These are phyloP conservation scores for Masticophis lateralis DNA, from an alignment of 2,797 vertebrate genomes.

Conservation along the genomic window DNA sequence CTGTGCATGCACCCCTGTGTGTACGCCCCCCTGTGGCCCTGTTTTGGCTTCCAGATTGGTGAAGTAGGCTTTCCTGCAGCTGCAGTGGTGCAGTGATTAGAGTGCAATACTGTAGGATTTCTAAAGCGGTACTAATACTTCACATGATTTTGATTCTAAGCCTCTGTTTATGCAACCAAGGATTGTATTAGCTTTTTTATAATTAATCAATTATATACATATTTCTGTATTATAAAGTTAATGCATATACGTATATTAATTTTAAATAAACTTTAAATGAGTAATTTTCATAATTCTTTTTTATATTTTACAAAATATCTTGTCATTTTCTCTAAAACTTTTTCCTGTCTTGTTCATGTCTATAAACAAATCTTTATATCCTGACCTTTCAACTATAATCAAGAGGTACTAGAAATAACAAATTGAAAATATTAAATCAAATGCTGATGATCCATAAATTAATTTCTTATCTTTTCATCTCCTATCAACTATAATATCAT, in stretches of 20 bases:
- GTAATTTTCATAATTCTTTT: background rate
- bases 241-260: no score
- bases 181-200: no score
- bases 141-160: no score
- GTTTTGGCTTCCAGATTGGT: no score
- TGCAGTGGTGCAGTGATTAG: no score
- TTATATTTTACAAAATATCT: background rate
- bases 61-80: no score
- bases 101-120: no score
- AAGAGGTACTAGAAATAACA: background rate
- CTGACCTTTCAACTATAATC: background rate
- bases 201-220: background rate
- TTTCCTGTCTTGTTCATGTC: background rate
- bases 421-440: background rate
- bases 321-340: background rate
- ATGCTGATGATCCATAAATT: background rate
- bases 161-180: no score
- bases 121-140: no score
- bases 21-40: no score
- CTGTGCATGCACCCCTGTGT: no score
- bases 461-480: background rate
- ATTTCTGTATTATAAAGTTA: background rate
- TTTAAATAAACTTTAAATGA: no score
- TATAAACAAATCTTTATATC: background rate
- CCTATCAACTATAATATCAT: background rate